Base-by-base conservation (phyloP, 2,113 vertebrate species). In the Pogona vitticeps region DNA sequence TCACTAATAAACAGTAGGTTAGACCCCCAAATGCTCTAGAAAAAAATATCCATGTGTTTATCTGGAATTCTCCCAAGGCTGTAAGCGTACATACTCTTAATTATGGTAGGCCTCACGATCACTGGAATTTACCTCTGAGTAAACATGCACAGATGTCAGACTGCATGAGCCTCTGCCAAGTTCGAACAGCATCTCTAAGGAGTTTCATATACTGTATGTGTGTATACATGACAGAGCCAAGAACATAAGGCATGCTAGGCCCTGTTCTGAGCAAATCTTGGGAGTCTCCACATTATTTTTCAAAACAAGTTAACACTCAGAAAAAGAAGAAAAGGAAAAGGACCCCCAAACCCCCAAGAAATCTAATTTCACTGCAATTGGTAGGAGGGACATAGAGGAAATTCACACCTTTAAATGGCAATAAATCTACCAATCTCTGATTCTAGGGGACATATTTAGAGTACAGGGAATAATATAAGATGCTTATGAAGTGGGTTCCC, bases 351-450 rank as follows among this genome's bases (percentile, higher is more conserved):
- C 59, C 59, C 59, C 2, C 59, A 12, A 71, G 33, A 36, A 71
- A 71, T 36, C n/a, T 61, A 73, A 73, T 59, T 83, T 26, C 4
- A 52, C 71, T 61, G n/a, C 70, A 83, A n/a, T 83, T 26, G 31
- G 42, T 42, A 9, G 58, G 26, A 42, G 23, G 21, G 52, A 4
- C 18, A 20, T 70, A 40, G 63, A 9, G 0, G 6, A 56, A 21
- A 21, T 88, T 73, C 68, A 78, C 71, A 86, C 84, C 79, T 77
- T 65, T 84, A 90, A 40, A 0, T 63, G 40, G 17, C 61, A 65
- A 76, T 52, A 46, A 18, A 21, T 17, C 1, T 67, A 67, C 42
- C 17, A 76, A 76, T 46, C 40, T 18, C 38, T 67, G 36, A 15
- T 76, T 80, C 46, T 42, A 63, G 4, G 80, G 26, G 13, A 73